Evolutionary conservation across 2,888 invertebrate genomes (phyloP).

Genomic region (Hybos culiciformis): DNA sequence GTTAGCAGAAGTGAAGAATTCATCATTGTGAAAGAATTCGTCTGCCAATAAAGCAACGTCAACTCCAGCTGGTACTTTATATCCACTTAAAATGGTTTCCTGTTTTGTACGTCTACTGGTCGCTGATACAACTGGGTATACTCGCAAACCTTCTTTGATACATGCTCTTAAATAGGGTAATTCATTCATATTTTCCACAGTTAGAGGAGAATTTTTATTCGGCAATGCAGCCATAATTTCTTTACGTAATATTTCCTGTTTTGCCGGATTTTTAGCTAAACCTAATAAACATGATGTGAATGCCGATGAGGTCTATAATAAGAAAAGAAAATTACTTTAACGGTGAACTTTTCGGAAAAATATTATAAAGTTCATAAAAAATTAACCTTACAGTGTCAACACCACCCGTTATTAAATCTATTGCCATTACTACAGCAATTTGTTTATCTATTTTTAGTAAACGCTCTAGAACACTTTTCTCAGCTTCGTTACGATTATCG

Average conservation of each 20-base stretch:
- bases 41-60: constrained; percentile 59
- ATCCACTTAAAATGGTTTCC: constrained; percentile 46
- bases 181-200: constrained; percentile 35
- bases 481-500: constrained; percentile 34
- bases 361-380: constrained; percentile 32
- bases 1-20: constrained; percentile 40
- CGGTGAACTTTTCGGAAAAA: constrained; percentile 22
- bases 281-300: constrained; percentile 19
- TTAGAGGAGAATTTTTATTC: constrained; percentile 33
- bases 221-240: constrained; percentile 40
- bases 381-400: constrained; percentile 47
- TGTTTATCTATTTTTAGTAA: constrained; percentile 42
- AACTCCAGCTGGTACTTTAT: constrained; percentile 45
- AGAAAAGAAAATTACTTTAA: background rate
- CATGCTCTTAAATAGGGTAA: constrained; percentile 55
- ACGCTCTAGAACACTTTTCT: constrained; percentile 44
- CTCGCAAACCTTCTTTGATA: constrained; percentile 54
- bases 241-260: constrained; percentile 47
- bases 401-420: constrained; percentile 52
- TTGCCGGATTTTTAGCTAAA: constrained; percentile 47
- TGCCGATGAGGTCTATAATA: constrained; percentile 22
- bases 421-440: constrained; percentile 47
- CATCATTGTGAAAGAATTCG: constrained; percentile 45
- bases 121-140: constrained; percentile 43
- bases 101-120: constrained; percentile 41